Conservation (phyloP, 2,113 vertebrate genomes). For the Nannospalax galili region DNA sequence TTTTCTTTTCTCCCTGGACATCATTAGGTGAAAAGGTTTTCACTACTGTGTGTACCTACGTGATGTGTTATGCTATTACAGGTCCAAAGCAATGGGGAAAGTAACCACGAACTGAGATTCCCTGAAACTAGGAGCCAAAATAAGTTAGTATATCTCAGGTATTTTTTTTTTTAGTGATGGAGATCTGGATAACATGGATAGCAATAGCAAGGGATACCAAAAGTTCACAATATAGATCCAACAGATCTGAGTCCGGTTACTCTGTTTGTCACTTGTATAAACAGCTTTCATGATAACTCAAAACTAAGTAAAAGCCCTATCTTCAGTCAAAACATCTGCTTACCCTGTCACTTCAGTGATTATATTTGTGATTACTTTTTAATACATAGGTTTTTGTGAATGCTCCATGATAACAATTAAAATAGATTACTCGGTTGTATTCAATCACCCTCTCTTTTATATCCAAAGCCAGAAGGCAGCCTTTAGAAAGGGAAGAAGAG, state of each 20-base stretch:
- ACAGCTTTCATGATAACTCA: background rate
- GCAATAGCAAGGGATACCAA: background rate
- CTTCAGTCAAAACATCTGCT: background rate
- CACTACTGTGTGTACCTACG: too few species aligned
- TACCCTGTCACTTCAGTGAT: background rate
- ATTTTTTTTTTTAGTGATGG: too few species aligned
- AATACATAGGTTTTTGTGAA: background rate
- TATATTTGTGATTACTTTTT: background rate
- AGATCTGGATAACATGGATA: background rate
- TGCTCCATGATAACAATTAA: background rate
- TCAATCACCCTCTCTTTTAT: background rate
- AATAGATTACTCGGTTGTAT: background rate
- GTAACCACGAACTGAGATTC: background rate
- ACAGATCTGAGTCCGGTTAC: background rate
- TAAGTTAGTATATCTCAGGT: background rate
- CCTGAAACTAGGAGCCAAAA: background rate
- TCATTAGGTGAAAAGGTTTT: background rate
- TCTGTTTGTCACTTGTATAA: background rate
- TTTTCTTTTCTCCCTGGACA: background rate
- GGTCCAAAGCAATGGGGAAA: background rate
- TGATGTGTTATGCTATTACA: background rate
- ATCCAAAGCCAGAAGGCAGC: background rate
- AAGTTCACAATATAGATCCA: accelerated
- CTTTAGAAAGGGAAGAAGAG: background rate
- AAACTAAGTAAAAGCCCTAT: background rate